Evolutionary conservation across 2,888 invertebrate genomes (phyloP).

Genomic region (Agrypnus murinus): DNA sequence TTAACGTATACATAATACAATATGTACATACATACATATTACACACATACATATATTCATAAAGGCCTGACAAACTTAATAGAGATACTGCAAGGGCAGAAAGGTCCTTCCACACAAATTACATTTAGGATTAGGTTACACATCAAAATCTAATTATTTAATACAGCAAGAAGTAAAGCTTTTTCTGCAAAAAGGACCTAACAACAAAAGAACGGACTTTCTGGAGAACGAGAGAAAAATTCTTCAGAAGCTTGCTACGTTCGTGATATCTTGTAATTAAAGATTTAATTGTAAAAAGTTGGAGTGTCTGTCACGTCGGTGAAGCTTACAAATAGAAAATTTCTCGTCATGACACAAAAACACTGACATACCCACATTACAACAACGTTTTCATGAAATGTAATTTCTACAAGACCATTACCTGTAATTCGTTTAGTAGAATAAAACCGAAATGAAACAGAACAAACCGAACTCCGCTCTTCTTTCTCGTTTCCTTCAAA

Average conservation of each 20-base stretch:
- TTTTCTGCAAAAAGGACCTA: too few relatives aligned
- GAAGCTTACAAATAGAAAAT: constrained; percentile 25
- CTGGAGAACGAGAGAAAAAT: constrained; percentile 1
- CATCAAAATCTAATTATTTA: too few relatives aligned
- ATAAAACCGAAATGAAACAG: constrained; percentile 12
- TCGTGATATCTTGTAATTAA: constrained; percentile 25
- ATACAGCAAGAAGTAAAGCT: too few relatives aligned
- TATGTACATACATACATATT: too few relatives aligned
- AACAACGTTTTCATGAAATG: constrained; percentile 16
- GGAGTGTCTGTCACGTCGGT: constrained; percentile 25
- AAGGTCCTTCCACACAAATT: too few relatives aligned
- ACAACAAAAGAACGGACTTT: background rate
- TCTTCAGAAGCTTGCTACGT: constrained; percentile 4
- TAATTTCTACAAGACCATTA: constrained; percentile 19
- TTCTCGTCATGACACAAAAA: constrained; percentile 10
- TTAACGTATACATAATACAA: too few relatives aligned
- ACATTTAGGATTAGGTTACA: too few relatives aligned
- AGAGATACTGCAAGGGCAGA: too few relatives aligned
- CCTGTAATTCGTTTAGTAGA: constrained; percentile 5
- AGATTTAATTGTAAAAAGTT: constrained; percentile 30
- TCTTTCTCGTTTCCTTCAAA: too few relatives aligned
- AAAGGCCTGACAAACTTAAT: too few relatives aligned
- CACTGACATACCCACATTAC: background rate
- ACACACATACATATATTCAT: too few relatives aligned
- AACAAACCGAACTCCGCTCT: background rate